Base-by-base conservation (phyloP, 2,888 invertebrate species). In the Brachyptera risi region DNA sequence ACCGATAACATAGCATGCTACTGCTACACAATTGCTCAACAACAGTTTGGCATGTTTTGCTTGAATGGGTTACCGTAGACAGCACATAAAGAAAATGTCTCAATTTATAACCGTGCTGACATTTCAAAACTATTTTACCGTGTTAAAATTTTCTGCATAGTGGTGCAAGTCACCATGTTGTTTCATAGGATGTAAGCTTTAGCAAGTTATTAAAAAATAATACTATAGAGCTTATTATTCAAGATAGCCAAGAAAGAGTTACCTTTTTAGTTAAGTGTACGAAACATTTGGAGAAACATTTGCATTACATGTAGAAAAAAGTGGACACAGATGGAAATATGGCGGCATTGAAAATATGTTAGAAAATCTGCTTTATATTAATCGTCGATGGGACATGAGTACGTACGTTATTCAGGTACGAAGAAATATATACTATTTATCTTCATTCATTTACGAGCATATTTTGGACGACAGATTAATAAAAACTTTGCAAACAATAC, bases 391-490 rank as follows among this genome's bases (percentile, higher is more conserved):
- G 62, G 64, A 62, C 61, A 54, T 1, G 59, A 59, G 58, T 62
- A 62, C 15, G 37, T 54, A 54, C 31, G 5, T 11, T 31, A 11
- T 54, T 65, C 64, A 65, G 64, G 64, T 65, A 65, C 64, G 58
- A 65, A 62, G 62, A 62, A 62, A 65, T 65, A 13, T 44, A 44
- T 62, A 26, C n/a, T n/a, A n/a, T 59, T 31, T 23, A 35, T 59
- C 27, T 49, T 62, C 38, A 31, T 61, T 59, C 49, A 27, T 56
- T 35, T 49, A 56, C 42, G 37, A 64, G 42, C 61, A 59, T 61
- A 51, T 35, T 51, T 51, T 40, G 40, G 27, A 31, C 49, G 21
- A 15, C 19, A 37, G 54, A 37, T 35, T 37, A 17, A 54, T 37
- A 21, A 17, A 35, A 54, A 17, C n/a, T n/a, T 15, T 15, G 40